Evolutionary conservation across 2,113 vertebrate species (phyloP), one percentile per base, ranked within the genome.

Genomic region (Barbus barbus): DNA sequence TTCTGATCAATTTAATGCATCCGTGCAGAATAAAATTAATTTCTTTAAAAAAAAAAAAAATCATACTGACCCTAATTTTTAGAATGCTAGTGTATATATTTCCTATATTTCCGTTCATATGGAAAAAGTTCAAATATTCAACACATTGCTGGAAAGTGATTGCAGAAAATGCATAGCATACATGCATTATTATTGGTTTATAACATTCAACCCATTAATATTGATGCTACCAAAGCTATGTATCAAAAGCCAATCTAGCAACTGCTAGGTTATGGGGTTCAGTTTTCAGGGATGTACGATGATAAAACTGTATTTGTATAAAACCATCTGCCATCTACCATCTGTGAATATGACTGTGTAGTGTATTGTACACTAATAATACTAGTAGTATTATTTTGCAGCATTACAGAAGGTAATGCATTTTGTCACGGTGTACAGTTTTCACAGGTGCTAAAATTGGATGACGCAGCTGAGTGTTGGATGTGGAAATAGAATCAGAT

Each of bases 391-490:
- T 2, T 73, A 44, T 33, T 36, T 36, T n/a, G 28, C 31, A 56
- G n/a, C 51, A 33, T 77, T 58, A 58, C 75, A 22, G 28, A 36
- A 0, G 22, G 9, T 77, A 33, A 36, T n/a, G 9, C 0, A 36
- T 77, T 77, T 77, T 56, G 20, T 56, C 9, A 58, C 0, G 5
- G 51, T 58, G 74, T 56, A 11, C 51, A 77, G 51, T 77, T 36
- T 58, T 77, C 53, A 78, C 75, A 41, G 51, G 2, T 73, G n/a
- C 71, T 73, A 24, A 60, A 60, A 60, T 24, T 38, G 53, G 74
- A 78, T 20, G 20, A 60, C 9, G 3, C 12, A 24, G 28, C 46
- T 33, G 20, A 78, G n/a, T 44, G n/a, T n/a, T 78, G 77, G 14
- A 44, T 20, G 16, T 61, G 36, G 22, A 61, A 44, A 78, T 38